Base-by-base conservation (phyloP, 1,140 invertebrate species). In the Neelides sp. region DNA sequence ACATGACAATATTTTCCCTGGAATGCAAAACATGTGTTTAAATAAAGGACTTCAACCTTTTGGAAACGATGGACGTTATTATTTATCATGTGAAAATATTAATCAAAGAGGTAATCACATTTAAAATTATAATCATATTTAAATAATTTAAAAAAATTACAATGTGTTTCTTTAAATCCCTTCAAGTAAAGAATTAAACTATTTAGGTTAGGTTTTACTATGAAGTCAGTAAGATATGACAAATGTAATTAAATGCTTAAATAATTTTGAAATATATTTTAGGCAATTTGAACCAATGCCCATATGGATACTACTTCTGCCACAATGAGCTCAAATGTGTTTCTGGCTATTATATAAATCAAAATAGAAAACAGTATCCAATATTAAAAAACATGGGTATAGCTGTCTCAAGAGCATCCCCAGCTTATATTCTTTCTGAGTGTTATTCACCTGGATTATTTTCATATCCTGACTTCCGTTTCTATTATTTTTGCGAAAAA, bases 401-500 rank as follows among this genome's bases (percentile, higher is more conserved):
- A 23, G 43, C 36, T 43, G 46, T 55, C 13, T 48, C 28, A 15
- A 23, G 45, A 35, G 57, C 48, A 1, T 58, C 57, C 4, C 57
- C 57, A 13, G 49, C 55, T 45, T 59, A 52, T 26, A 36, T 49
- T 20, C 10, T 50, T 7, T 30, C 49, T 0, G 39, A 55, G n/a
- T 59, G 57, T 22, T 12, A 34, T 5, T 15, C 28, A 4, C 10
- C 36, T 10, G 57, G 57, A 3, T 39, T 23, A 5, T 52, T 39
- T 17, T 22, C 45, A 2, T 59, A 59, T 26, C 57, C 57, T 10
- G 57, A 59, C 20, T 59, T 55, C 34, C 4, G 57, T 26, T 59
- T 48, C 28, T 59, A 55, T 42, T 46, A 30, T 22, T 36, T 32
- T 15, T 59, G 57, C 30, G 42, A 59, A 27, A n/a, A 23, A 3